phyloP scores from a whole-genome alignment of 2,113 vertebrate genomes.

The Neopipo cinnamomea region DNA sequence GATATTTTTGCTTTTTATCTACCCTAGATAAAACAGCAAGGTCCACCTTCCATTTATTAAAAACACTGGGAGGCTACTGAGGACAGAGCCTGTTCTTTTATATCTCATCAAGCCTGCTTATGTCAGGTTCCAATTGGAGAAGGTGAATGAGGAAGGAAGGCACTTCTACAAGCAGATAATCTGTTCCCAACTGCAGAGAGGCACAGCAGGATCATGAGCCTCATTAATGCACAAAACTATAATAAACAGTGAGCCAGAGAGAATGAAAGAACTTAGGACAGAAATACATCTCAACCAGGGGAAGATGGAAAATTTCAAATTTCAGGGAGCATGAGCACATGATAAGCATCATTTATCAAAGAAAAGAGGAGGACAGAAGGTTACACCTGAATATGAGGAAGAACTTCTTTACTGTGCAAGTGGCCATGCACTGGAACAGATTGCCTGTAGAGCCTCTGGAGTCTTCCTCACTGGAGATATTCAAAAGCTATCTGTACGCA shows the following conservation, averaged over 20 bases:
- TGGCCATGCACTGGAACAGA: neutral
- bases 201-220: neutral
- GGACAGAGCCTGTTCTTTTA: neutral
- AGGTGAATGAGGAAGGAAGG: neutral
- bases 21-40: neutral
- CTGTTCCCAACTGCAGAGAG: accelerated
- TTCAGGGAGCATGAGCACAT: neutral
- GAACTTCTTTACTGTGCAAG: neutral
- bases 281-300: neutral
- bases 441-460: neutral
- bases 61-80: neutral
- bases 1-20: neutral
- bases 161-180: neutral
- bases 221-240: neutral
- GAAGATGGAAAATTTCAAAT: neutral
- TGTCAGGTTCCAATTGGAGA: neutral
- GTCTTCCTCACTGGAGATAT: neutral
- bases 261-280: neutral
- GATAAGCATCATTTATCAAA: neutral
- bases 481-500: neutral
- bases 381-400: neutral
- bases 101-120: neutral
- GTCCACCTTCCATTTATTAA: neutral
- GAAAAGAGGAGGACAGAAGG: neutral
- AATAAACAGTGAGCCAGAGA: neutral